A percentile compares a stretch with the other conserved stretches of the same genome.
phyloP scores from a whole-genome alignment of 2,888 invertebrate species.

The Xestia c-nigrum region DNA sequence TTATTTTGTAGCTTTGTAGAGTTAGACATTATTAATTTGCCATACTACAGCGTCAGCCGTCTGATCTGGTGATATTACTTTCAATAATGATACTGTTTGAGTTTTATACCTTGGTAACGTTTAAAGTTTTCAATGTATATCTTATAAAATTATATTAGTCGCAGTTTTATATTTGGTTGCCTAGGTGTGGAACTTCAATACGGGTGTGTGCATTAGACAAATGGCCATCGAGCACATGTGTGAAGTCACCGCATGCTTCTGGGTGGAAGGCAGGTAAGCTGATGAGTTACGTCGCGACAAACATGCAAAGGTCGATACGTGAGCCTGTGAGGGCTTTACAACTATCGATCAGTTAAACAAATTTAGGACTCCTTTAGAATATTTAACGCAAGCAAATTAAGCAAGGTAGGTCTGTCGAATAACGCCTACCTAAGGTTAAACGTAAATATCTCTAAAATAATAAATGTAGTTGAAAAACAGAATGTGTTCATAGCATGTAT shows the following conservation, averaged over 20 bases:
- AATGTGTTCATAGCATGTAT: too few species aligned
- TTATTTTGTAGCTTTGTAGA: not conserved
- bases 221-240: constrained; percentile 92
- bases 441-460: too few species aligned
- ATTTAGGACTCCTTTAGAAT: not conserved
- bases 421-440: too few species aligned
- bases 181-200: constrained; percentile 96
- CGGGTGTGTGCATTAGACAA: constrained; percentile 93
- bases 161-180: not conserved
- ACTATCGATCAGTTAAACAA: not conserved
- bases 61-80: not conserved
- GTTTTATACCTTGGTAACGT: too few species aligned
- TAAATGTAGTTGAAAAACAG: too few species aligned
- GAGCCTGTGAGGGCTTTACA: not conserved
- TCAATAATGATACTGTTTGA: not conserved
- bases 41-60: too few species aligned
- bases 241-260: constrained; percentile 90
- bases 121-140: not conserved
- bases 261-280: constrained; percentile 90
- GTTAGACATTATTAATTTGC: not conserved
- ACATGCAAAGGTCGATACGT: too few species aligned
- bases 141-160: not conserved
- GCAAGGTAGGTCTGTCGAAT: too few species aligned
- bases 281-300: not conserved
- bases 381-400: too few species aligned